A percentile compares a stretch with the other conserved stretches of the same genome.
Conservation (phyloP, 2,113 vertebrate species). For the Tragelaphus scriptus region DNA sequence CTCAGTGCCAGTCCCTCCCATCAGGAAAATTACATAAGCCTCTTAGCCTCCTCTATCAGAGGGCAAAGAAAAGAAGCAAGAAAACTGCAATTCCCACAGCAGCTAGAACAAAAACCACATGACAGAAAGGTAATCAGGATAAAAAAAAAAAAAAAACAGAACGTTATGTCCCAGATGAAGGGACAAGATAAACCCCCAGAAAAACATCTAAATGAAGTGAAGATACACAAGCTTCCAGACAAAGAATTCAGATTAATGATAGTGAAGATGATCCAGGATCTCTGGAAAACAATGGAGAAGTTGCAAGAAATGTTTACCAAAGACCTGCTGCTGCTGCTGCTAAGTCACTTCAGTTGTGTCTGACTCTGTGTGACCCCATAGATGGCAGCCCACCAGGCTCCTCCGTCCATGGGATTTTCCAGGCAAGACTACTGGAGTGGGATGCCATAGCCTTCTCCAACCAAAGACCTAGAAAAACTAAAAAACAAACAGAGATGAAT, state of each 20-base stretch:
- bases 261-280: background rate
- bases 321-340: background rate
- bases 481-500: background rate
- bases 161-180: background rate
- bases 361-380: no score
- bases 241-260: background rate
- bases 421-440: no score
- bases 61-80: background rate
- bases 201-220: background rate
- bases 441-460: background rate
- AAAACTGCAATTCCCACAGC: background rate
- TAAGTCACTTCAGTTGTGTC: no score
- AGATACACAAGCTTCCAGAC: background rate
- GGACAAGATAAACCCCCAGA: background rate
- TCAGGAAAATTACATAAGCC: background rate
- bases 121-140: background rate
- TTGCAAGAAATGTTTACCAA: background rate
- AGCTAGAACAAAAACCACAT: background rate
- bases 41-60: background rate
- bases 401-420: no score
- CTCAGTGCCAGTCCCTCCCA: background rate
- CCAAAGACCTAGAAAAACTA: background rate
- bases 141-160: background rate
- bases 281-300: background rate
- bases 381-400: rapidly evolving